Base-by-base conservation (phyloP, 1,140 invertebrate species). In the Colletes gigas region DNA sequence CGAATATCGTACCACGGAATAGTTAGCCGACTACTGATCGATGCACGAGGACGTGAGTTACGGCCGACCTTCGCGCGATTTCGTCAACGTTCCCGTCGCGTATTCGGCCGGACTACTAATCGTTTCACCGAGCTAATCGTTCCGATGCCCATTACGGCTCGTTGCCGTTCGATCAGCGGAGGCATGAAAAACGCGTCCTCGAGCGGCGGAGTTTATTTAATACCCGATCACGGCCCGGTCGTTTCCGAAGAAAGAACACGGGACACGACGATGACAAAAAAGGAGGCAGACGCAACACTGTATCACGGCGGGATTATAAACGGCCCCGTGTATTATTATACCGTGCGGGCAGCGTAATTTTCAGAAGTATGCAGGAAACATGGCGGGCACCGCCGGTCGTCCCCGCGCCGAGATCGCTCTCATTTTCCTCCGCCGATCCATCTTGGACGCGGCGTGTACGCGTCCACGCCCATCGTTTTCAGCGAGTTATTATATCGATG, bases 21-120 rank as follows among this genome's bases (percentile, higher is more conserved):
- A 78, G 74, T 70, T 65, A 50, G 73, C 19, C 71, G 63, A 77
- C 60, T 50, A 65, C 19, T 59, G 74, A 67, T 74, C 41, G 68
- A 69, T 14, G 57, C 75, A 73, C 73, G 71, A 69, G 39, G 55
- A 63, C 73, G 59, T 59, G 78, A 83, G 15, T 73, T 63, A 81
- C 19, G 63, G 19, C 47, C 78, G 76, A 65, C 73, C 84, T 86
- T 86, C 69, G 55, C 65, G 50, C 59, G 73, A 77, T 85, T 86
- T 80, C 67, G 60, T 69, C 70, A 84, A 84, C 71, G 30, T 62
- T 54, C 21, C 74, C 68, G 39, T 10, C 50, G 50, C 12, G 69
- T 65, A 78, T 73, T 12, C 62, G 19, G 7, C 3, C 55, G 12
- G 72, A 77, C 55, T 81, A 47, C 77, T 73, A 79, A 79, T 79